Base-by-base conservation (phyloP, 1,140 invertebrate species). In the Grapholita molesta region DNA sequence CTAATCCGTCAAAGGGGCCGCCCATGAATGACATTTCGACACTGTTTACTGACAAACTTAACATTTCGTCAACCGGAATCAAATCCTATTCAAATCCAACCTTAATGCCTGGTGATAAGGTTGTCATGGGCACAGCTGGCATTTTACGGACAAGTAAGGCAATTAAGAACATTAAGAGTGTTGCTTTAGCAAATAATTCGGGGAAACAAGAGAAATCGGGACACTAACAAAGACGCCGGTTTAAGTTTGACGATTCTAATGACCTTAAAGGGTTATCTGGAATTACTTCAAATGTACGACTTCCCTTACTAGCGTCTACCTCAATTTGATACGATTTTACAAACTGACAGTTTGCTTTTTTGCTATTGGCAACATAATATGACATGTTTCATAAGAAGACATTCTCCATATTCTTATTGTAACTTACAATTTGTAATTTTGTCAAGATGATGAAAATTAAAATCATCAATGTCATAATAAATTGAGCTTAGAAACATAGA, bases 111-210 rank as follows among this genome's bases (percentile, higher is more conserved):
- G 0, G 69, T 5, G 9, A 53, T 75, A 76, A 64, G 67, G 25
- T 42, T 24, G 9, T 33, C 18, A 12, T 28, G 42, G 7, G 24
- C 28, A 18, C 28, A 28, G 55, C 61, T 71, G 42, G 61, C 33
- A 57, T 71, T 67, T 21, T 53, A 32, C 12, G 33, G 57, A 25
- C 18, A n/a, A 48, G 35, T 61, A 53, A 32, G 18, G 33, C 38
- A 61, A 61, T 61, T 64, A 66, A 53, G 65, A 84, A 85, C 80
- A 82, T 80, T 74, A 81, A 88, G 72, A 79, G 80, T 84, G 82
- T 89, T 89, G 86, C 88, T 89, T 89, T 82, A 89, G 85, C 83
- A 91, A 91, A 90, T 89, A 89, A 85, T 88, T 85, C 86, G 77
- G 76, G 77, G 86, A 90, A 88, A 82, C 80, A 72, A 71, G 75